These are phyloP conservation scores for Eupleurogrammus muticus DNA, from an alignment of 2,797 vertebrate species.

Conservation along the genomic window DNA sequence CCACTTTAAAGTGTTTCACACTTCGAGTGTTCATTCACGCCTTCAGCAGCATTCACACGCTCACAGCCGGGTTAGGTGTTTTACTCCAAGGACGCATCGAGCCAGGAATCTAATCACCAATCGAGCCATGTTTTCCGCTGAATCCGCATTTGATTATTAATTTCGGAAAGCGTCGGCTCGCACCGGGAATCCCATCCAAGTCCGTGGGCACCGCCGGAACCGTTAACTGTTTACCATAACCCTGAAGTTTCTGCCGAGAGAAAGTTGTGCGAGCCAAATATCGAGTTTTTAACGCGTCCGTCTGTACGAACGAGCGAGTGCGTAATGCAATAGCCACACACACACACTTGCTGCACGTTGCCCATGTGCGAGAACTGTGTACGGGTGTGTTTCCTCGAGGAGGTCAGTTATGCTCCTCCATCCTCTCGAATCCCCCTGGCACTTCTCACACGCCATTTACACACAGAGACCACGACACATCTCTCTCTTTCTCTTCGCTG, in stretches of 20 bases:
- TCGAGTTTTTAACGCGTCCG: constrained; percentile 6
- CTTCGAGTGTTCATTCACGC: too few relatives aligned
- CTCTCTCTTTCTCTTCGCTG: constrained; percentile 41
- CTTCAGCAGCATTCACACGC: too few relatives aligned
- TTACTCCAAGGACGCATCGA: too few relatives aligned
- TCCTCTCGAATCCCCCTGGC: constrained; percentile 57
- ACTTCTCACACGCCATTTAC: constrained; percentile 46
- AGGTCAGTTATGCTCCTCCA: constrained; percentile 61
- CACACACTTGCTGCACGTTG: constrained; percentile 13
- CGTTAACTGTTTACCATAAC: background rate
- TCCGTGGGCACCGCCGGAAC: background rate
- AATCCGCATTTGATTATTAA: too few relatives aligned
- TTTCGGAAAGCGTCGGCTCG: too few relatives aligned
- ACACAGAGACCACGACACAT: constrained; percentile 24
- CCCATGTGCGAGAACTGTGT: constrained; percentile 16
- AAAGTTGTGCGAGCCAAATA: background rate
- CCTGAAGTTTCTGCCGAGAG: background rate
- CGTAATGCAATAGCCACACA: constrained; percentile 64
- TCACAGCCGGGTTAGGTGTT: too few relatives aligned
- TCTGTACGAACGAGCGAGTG: constrained; percentile 46
- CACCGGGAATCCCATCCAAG: too few relatives aligned
- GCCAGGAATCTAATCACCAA: too few relatives aligned
- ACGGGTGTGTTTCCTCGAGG: constrained; percentile 54
- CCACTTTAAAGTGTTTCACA: too few relatives aligned
- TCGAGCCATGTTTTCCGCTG: too few relatives aligned